Conservation (phyloP, 1,140 invertebrate species). For the Trichogramma pretiosum region DNA sequence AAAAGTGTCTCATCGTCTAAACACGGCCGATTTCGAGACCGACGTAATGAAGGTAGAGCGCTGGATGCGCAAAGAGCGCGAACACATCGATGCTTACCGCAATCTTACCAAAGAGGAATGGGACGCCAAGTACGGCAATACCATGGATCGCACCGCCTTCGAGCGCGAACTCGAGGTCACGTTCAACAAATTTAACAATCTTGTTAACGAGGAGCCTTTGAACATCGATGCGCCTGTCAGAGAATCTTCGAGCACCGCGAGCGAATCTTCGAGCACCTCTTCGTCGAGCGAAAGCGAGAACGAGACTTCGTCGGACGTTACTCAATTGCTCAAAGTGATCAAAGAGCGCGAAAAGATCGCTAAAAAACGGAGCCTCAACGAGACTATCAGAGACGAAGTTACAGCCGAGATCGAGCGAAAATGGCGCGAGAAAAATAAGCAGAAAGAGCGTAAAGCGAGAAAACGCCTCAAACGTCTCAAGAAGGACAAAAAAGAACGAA, state of each 20-base stretch:
- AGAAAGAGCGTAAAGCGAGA: conserved; percentile 25
- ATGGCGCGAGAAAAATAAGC: conserved; percentile 31
- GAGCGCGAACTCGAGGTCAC: conserved; percentile 14
- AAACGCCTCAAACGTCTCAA: conserved; percentile 29
- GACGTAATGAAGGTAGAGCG: conserved; percentile 16
- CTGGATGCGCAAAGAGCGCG: conserved; percentile 29
- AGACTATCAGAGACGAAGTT: conserved; percentile 41
- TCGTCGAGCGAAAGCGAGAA: conserved; percentile 21
- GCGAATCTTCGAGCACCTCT: conserved; percentile 18
- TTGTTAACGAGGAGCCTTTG: conserved; percentile 3
- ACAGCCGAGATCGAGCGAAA: conserved; percentile 38
- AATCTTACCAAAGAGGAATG: conserved; percentile 43
- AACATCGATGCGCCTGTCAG: conserved; percentile 16
- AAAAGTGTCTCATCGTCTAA: neutral
- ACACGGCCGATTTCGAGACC: neutral
- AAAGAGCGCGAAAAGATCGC: conserved; percentile 42
- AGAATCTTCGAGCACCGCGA: conserved; percentile 8
- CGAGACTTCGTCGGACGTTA: conserved; percentile 26
- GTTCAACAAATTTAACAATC: conserved; percentile 7
- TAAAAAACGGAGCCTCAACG: conserved; percentile 36
- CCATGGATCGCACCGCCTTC: conserved; percentile 16
- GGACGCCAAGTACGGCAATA: conserved; percentile 34
- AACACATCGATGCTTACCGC: conserved; percentile 31
- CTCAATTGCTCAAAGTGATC: conserved; percentile 36
- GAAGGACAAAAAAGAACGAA: conserved; percentile 22